phyloP scores from a whole-genome alignment of 2,888 invertebrate genomes.

The Harpalus rubripes region DNA sequence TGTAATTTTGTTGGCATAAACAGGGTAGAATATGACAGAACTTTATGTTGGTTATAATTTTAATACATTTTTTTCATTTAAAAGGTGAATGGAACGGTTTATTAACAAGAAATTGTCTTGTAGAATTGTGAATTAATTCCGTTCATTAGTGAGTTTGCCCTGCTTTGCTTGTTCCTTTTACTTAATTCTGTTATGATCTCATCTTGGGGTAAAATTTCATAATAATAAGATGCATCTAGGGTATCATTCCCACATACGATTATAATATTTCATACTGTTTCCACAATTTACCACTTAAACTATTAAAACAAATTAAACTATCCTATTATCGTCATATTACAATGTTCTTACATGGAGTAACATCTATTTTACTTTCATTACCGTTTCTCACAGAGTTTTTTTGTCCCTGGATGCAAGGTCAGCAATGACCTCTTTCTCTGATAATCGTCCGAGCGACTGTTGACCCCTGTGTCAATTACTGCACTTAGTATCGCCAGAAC shows the following conservation, averaged over 20 bases:
- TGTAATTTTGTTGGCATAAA: no score
- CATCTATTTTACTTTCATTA: background rate
- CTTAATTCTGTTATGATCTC: no score
- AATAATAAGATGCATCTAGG: no score
- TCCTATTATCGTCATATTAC: background rate
- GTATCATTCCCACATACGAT: background rate
- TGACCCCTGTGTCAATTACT: constrained; percentile 52
- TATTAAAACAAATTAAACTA: background rate
- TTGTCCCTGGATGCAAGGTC: constrained; percentile 15
- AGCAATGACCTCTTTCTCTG: constrained; percentile 42
- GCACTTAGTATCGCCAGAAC: constrained; percentile 37
- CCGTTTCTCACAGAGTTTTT: background rate
- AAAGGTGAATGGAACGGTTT: no score
- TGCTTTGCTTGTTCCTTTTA: no score
- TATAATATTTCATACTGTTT: background rate
- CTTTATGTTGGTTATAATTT: no score
- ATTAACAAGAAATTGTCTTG: no score
- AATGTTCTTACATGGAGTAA: background rate
- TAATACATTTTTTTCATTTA: no score
- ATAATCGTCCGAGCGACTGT: constrained; percentile 33
- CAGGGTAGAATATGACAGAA: no score
- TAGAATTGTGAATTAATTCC: no score
- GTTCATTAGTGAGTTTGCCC: no score
- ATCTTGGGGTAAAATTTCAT: no score
- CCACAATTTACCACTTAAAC: background rate